Conservation (phyloP, 1,140 invertebrate species). For the Dreissena rostriformis region DNA sequence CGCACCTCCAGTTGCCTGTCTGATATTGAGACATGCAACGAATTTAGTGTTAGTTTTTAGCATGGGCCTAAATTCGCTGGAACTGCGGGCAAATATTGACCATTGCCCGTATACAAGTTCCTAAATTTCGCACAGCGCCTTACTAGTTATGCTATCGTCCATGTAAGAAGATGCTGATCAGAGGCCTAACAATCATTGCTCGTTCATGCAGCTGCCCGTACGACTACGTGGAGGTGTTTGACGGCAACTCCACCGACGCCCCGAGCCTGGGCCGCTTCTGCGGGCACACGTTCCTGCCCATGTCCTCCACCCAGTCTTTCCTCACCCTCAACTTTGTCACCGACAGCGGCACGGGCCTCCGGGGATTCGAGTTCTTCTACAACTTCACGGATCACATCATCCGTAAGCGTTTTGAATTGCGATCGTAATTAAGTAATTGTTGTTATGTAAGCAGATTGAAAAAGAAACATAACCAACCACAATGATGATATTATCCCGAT, state of each 20-base stretch:
- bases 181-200: too few species aligned
- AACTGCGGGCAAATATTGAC: too few species aligned
- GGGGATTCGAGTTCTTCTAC: conserved; percentile 40
- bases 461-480: not conserved
- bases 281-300: conserved; percentile 26
- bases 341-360: not conserved
- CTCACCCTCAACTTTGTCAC: conserved; percentile 40
- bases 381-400: conserved; percentile 37
- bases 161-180: too few species aligned
- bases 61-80: too few species aligned
- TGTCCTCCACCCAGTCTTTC: conserved; percentile 33
- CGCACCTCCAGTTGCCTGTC: too few species aligned
- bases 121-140: too few species aligned
- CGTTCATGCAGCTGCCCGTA: conserved; percentile 14
- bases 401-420: conserved; percentile 9
- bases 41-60: too few species aligned
- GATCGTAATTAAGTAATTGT: not conserved
- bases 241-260: conserved; percentile 25
- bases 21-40: too few species aligned
- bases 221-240: conserved; percentile 34
- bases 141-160: too few species aligned
- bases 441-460: not conserved
- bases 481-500: not conserved
- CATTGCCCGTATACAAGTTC: too few species aligned
- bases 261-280: conserved; percentile 37